Conservation (phyloP, 2,888 invertebrate genomes). For the Catonia carolina region DNA sequence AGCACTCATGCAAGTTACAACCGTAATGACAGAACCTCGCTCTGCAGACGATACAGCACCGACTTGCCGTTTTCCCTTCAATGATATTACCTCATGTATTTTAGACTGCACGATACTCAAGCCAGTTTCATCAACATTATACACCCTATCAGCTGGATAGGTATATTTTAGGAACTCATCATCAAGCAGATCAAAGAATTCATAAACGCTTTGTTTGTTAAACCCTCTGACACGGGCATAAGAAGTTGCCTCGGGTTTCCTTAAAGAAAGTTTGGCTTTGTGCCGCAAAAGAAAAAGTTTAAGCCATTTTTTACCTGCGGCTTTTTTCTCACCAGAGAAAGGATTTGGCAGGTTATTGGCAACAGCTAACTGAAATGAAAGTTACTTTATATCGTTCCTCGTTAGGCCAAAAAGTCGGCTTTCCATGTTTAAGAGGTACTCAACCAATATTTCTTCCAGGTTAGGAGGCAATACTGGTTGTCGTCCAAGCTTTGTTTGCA, state of each 20-base stretch:
- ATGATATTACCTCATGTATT: slow-evolving; percentile 34
- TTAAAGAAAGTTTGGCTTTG: slow-evolving; percentile 23
- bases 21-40: slow-evolving; percentile 36
- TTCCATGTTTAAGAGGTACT: slow-evolving; percentile 17
- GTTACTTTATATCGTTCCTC: slow-evolving; percentile 11
- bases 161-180: slow-evolving; percentile 30
- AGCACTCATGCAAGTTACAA: slow-evolving; percentile 37
- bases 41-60: slow-evolving; percentile 38
- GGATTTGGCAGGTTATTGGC: slow-evolving; percentile 1
- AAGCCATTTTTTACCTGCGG: slow-evolving; percentile 22
- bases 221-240: slow-evolving; percentile 23
- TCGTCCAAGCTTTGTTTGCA: slow-evolving; percentile 8
- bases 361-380: slow-evolving; percentile 9
- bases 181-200: slow-evolving; percentile 24
- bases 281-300: slow-evolving; percentile 19
- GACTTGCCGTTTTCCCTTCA: slow-evolving; percentile 38
- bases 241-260: slow-evolving; percentile 23
- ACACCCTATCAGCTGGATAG: slow-evolving; percentile 33
- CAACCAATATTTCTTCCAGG: slow-evolving; percentile 12
- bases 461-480: slow-evolving; percentile 11
- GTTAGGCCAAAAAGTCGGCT: slow-evolving; percentile 18
- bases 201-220: slow-evolving; percentile 17
- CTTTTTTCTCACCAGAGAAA: background rate
- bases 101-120: slow-evolving; percentile 36
- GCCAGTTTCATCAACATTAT: slow-evolving; percentile 40